phyloP scores from a whole-genome alignment of 2,113 vertebrate species.

The Sclerurus mexicanus region DNA sequence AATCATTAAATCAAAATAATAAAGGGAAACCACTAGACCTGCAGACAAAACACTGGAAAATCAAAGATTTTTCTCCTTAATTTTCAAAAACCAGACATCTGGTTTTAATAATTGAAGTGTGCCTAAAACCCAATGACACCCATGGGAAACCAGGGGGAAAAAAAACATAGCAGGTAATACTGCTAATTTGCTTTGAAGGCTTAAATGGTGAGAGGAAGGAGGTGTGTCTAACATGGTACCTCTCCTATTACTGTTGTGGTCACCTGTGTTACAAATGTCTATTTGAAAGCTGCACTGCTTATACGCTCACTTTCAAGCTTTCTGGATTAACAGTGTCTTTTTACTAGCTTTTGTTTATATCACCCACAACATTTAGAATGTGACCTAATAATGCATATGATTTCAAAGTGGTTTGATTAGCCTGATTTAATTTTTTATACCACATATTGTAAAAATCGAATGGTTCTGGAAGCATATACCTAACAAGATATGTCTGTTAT shows the following conservation, averaged over 20 bases:
- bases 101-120: not conserved
- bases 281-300: not conserved
- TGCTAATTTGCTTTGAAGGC: not conserved
- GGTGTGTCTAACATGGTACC: not conserved
- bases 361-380: not conserved
- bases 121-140: not conserved
- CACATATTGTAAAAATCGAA: not conserved
- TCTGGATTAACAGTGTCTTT: not conserved
- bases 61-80: not conserved
- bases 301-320: not conserved
- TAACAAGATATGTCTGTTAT: not conserved
- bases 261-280: not conserved
- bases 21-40: not conserved
- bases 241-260: not conserved
- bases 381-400: not conserved
- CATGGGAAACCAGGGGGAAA: not conserved
- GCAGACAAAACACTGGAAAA: not conserved
- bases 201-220: not conserved
- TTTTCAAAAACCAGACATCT: not conserved
- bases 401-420: not conserved
- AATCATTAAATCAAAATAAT: not conserved
- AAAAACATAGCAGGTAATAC: not conserved
- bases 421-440: not conserved
- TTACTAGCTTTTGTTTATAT: not conserved
- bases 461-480: not conserved